These are phyloP conservation scores for Plebejus melissa DNA, from an alignment of 2,888 invertebrate species.

Conservation along the genomic window DNA sequence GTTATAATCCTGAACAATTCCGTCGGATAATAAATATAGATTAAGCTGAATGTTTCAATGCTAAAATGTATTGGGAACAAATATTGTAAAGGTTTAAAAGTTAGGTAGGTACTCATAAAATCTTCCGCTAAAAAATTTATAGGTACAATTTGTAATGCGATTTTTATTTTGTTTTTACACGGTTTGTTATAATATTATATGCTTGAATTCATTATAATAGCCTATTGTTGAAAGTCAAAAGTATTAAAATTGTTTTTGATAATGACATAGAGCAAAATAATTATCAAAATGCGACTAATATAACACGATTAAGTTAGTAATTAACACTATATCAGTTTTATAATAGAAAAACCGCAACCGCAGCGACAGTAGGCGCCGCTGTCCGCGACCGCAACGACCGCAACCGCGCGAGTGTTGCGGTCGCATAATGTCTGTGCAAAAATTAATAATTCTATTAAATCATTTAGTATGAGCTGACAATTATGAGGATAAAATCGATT, in stretches of 20 bases:
- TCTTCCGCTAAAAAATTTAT: too few relatives aligned
- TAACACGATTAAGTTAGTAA: not conserved
- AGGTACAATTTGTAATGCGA: too few relatives aligned
- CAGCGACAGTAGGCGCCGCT: not conserved
- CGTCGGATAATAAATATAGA: not conserved
- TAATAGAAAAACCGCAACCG: not conserved
- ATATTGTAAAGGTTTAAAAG: too few relatives aligned
- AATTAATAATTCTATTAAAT: not conserved
- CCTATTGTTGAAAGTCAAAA: too few relatives aligned
- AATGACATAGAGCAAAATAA: not conserved
- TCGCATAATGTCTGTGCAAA: not conserved
- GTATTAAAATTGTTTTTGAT: not conserved
- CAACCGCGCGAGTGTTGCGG: slow-evolving; percentile 7
- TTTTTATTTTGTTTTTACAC: too few relatives aligned
- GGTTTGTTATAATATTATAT: too few relatives aligned
- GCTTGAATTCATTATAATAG: too few relatives aligned
- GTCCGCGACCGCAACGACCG: not conserved
- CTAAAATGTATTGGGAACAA: not conserved
- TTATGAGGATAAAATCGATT: not conserved
- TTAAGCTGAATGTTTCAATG: not conserved
- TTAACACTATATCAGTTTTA: not conserved
- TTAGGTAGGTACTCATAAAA: too few relatives aligned
- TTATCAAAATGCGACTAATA: not conserved
- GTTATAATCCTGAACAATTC: not conserved
- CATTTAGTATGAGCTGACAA: not conserved